These are phyloP conservation scores for Ctenosaura bakeri DNA, from an alignment of 2,797 vertebrate genomes.

Conservation along the genomic window DNA sequence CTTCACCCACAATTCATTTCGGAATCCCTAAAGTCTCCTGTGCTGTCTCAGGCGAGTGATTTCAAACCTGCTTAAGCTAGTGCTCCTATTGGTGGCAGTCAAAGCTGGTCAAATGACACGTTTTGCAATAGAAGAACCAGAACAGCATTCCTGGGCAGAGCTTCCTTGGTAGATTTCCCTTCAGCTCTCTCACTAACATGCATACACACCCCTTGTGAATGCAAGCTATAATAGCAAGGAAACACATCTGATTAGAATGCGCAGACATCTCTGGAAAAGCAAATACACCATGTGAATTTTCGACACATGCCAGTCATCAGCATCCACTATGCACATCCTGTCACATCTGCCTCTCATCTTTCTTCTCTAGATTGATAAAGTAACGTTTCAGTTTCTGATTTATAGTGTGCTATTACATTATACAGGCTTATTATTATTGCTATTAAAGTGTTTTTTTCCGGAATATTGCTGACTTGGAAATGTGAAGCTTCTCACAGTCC, in stretches of 20 bases:
- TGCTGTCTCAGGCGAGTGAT: not conserved
- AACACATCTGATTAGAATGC: not conserved
- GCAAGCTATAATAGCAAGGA: not conserved
- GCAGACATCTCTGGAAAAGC: not conserved
- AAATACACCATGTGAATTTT: not conserved
- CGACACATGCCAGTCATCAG: not conserved
- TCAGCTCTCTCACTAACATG: constrained; percentile 33
- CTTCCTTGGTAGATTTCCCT: constrained; percentile 29
- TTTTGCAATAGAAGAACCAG: constrained; percentile 29
- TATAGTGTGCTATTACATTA: not conserved
- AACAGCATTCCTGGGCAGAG: constrained; percentile 14
- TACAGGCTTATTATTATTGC: not conserved
- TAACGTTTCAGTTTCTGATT: not conserved
- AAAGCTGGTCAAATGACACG: constrained; percentile 25
- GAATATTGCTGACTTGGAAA: not conserved
- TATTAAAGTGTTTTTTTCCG: not conserved
- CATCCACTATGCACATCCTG: not conserved
- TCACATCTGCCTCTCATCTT: not conserved
- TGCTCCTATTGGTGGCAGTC: constrained; percentile 24
- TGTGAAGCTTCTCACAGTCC: not conserved
- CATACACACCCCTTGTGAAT: not conserved
- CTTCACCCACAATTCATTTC: not conserved
- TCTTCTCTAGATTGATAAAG: not conserved
- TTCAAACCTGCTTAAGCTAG: constrained; percentile 39
- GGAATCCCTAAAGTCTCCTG: not conserved